phyloP scores from a whole-genome alignment of 2,797 vertebrate genomes.

The Rallus crepitans region DNA sequence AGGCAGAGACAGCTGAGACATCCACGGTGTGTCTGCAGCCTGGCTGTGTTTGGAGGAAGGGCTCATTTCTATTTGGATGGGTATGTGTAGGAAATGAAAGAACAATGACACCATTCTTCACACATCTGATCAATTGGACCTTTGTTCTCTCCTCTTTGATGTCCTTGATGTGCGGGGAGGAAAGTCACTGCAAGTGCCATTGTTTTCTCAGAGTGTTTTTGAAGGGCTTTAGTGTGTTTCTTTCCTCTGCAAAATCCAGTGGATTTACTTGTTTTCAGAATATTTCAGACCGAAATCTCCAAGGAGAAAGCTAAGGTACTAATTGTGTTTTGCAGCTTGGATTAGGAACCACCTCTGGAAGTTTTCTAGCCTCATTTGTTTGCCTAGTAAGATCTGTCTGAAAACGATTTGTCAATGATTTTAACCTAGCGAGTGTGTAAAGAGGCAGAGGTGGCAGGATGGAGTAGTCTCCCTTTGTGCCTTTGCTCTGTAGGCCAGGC shows the following conservation, averaged over 20 bases:
- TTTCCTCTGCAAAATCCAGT: neutral
- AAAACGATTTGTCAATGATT: neutral
- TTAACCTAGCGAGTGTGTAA: neutral
- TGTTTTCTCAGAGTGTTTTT: constrained; percentile 37
- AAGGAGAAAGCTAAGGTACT: neutral
- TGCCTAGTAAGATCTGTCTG: neutral
- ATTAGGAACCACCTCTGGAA: neutral
- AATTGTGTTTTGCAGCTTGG: neutral
- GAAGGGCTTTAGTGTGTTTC: neutral
- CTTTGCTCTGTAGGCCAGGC: neutral
- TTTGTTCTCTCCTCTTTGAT: constrained; percentile 41
- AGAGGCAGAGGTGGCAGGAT: neutral
- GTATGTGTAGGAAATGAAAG: constrained; percentile 2
- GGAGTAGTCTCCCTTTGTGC: neutral
- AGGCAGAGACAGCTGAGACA: constrained; percentile 11
- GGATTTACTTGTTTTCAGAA: neutral
- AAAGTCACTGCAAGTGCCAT: constrained; percentile 36
- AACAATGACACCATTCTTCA: constrained; percentile 40
- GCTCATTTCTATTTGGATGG: neutral
- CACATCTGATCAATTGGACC: neutral
- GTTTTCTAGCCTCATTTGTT: neutral
- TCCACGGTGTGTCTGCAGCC: neutral
- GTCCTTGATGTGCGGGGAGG: neutral
- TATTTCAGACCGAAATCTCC: neutral
- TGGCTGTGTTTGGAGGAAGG: neutral